Evolutionary conservation across 1,140 invertebrate genomes (phyloP), one percentile per base, ranked within the genome.

Genomic region (Rhysida immarginata): DNA sequence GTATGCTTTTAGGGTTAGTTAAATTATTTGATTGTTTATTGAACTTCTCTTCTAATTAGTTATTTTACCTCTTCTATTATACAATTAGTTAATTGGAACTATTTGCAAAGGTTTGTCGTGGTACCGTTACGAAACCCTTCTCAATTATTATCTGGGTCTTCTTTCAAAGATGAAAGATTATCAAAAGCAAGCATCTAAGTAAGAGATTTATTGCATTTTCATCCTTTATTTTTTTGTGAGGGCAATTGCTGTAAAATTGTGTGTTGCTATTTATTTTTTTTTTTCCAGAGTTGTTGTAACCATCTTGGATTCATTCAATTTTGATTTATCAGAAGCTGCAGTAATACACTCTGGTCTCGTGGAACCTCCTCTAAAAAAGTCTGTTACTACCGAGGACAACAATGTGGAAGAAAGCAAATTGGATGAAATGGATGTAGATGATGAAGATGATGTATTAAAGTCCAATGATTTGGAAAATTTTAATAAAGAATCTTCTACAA

Each of bases 291-390:
- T 95, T 42, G 72, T 94, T 18, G 81, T 90, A 0, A 78, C 77
- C 1, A 82, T 97, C 53, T 71, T 98, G 26, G 86, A 96, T 69
- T 80, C 83, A 1, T 98, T 96, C 66, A 92, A 97, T 71, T 97
- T 87, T 71, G 86, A 96, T 75, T 69, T 96, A 26, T 80, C 77
- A 0, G 80, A 59, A 1, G 45, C 16, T 42, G 55, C 57, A 64
- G 60, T 58, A 57, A 55, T 60, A 24, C n/a, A 65, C n/a, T n/a
- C n/a, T n/a, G n/a, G n/a, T n/a, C n/a, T 64, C 44, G 58, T 63
- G 42, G 61, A 52, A 54, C 61, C 14, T 50, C 58, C 25, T 42
- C 61, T 16, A 29, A 60, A 60, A 65, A 46, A 67, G 67, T 13
- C 52, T 52, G 59, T 26, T 2, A 35, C 26, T 16, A 41, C 52